Evolutionary conservation across 2,113 vertebrate genomes (phyloP).

Genomic region (Pseudolaguvia tuberculata): DNA sequence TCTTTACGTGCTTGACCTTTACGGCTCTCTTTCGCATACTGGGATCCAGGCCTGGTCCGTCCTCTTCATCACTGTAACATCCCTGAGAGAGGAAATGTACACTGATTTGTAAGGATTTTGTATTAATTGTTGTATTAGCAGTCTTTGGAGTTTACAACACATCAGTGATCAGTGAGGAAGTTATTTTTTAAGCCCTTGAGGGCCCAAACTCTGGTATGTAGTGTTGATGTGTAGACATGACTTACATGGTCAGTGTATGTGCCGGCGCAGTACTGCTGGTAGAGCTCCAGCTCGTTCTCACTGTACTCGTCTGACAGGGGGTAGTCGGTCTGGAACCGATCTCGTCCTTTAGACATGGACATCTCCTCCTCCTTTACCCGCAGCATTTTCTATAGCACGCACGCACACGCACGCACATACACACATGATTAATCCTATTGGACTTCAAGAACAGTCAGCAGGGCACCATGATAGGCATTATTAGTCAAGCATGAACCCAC

Average conservation of each 20-base stretch:
- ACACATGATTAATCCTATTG: not conserved
- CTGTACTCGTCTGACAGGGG: constrained; percentile 81
- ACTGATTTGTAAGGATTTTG: not conserved
- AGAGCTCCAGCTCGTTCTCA: constrained; percentile 80
- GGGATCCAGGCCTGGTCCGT: constrained; percentile 75
- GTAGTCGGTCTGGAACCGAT: constrained; percentile 70
- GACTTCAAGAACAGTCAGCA: not conserved
- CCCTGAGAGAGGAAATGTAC: constrained; percentile 57
- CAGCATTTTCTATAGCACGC: constrained; percentile 76
- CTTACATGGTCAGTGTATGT: constrained; percentile 71
- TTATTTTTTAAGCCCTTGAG: not conserved
- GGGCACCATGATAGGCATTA: not conserved
- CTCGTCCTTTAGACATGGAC: constrained; percentile 70
- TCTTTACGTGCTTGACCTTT: constrained; percentile 91
- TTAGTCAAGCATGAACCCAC: not conserved
- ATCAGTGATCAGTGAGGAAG: not conserved
- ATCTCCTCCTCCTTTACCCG: constrained; percentile 81
- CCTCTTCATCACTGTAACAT: constrained; percentile 83
- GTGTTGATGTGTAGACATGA: not conserved
- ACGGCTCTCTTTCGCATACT: constrained; percentile 83
- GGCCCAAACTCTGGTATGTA: not conserved
- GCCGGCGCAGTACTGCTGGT: constrained; percentile 78
- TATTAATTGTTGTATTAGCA: too few relatives aligned
- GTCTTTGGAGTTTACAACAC: not conserved
- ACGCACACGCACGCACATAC: not conserved